Evolutionary conservation across 2,888 invertebrate species (phyloP), one percentile per base, ranked within the genome.

Genomic region (Auanema sp.): DNA sequence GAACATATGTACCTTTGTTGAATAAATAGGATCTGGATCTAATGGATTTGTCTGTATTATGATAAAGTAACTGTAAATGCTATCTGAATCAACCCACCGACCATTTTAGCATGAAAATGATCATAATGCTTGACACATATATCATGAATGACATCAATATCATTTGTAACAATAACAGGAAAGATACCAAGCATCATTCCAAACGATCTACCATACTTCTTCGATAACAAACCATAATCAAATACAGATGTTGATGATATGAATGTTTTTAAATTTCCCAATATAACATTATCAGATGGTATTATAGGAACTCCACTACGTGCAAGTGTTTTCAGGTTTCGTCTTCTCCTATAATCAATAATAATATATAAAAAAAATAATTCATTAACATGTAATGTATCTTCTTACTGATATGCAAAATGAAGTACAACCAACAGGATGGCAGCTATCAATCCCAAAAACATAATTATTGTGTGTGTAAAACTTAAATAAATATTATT

Each of bases 1-100:
- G 68, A 85, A 84, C 80, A 86, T 83, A 74, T 85, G 77, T n/a
- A 76, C 65, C 16, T 52, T 42, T 11, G 54, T 16, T 41, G 58
- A 56, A n/a, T 50, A 25, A 3, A 49, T 24, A 8, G 59, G 58
- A 60, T 69, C 64, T 12, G 44, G 42, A 33, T 69, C 69, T 10
- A 64, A 42, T 25, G 66, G 66, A 55, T 54, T 55, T 11, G 40
- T 40, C 68, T 68, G 44, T 21, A 21, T 33, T 33, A 33, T 33
- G 16, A 50, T 14, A 57, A 11, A n/a, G 18, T 18, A 50, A 41
- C 59, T 8, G 21, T 47, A 47, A 16, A 18, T 47, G 47, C 10
- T 10, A 47, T 18, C 47, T 16, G 47, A 5, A 52, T 52, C 52
- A 52, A 52, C 16, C 25, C 23, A 11, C 69, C 55, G 40, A 72